A percentile compares a stretch with the other conserved stretches of the same genome.
Evolutionary conservation across 2,113 vertebrate genomes (phyloP).

Genomic region (Triplophysa siluroides): DNA sequence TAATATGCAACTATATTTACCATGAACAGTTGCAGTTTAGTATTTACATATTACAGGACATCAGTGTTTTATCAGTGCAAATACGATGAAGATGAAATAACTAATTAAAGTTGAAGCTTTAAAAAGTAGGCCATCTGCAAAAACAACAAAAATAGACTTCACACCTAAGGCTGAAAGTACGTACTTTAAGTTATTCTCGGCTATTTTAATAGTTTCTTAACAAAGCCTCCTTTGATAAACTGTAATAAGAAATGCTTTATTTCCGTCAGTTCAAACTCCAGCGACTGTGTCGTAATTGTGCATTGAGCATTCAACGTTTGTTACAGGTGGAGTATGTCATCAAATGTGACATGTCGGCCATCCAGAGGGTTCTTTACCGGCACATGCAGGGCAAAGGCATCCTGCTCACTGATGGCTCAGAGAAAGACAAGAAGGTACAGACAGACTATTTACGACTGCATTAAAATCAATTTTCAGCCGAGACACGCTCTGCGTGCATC

Average conservation of each 20-base stretch:
- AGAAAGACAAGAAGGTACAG: constrained; percentile 97
- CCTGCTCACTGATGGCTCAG: constrained; percentile 97
- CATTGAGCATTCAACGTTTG: not conserved
- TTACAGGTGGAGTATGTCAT: constrained; percentile 95
- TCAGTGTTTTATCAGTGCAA: not conserved
- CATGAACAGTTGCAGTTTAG: no score
- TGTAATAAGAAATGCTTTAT: not conserved
- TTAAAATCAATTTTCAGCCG: no score
- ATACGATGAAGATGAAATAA: not conserved
- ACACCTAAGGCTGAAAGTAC: no score
- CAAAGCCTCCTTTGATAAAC: not conserved
- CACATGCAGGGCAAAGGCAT: constrained; percentile 98
- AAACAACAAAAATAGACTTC: no score
- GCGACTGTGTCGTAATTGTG: not conserved
- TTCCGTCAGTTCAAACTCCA: not conserved
- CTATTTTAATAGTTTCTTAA: no score
- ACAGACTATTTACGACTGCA: not conserved
- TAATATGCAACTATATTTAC: no score
- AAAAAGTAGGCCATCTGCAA: no score
- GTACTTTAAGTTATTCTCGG: no score
- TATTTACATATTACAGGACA: no score
- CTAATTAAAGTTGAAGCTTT: not conserved
- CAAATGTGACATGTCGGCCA: constrained; percentile 98
- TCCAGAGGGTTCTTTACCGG: constrained; percentile 95
- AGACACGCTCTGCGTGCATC: no score